Evolutionary conservation across 2,888 invertebrate species (phyloP), one percentile per base, ranked within the genome.

Genomic region (Cryptocephalus moraei): DNA sequence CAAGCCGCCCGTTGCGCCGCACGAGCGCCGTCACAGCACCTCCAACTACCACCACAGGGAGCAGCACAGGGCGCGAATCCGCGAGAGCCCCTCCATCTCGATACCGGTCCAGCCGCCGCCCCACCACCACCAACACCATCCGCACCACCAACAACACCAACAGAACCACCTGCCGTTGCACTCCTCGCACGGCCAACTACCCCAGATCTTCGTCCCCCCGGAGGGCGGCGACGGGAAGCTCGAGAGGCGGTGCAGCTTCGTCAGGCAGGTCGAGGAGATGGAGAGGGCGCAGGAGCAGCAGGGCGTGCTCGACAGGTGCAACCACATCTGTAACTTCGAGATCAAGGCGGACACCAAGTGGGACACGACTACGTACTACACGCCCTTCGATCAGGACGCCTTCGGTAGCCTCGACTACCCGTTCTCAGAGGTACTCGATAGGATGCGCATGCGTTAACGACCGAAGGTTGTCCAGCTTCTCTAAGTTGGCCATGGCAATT

Each of bases 121-220:
- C 39, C 62, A 74, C 63, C 63, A 62, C 34, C 50, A 46, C n/a
- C 53, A 53, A 11, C 45, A 44, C 48, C 50, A 69, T 71, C 36
- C 2, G 36, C 75, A 76, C 73, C 76, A 80, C 72, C 76, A 55
- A 73, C 74, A 69, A 61, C 65, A 65, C 43, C 66, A 65, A 45
- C 58, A 63, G 36, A 60, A 61, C 43, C 56, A 57, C 36, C 41
- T 52, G 36, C 60, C 61, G 46, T 56, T 63, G 34, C 62, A 62
- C 32, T 60, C 69, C 66, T 61, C 75, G 69, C 64, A 74, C 68
- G 63, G 75, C 70, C 67, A 65, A 47, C 67, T 78, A 69, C 63
- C 78, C 68, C 67, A 78, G 72, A 65, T 78, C 70, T 60, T 76
- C 71, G 66, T 75, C 71, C 63, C 77, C 67, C n/a, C n/a, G n/a